Evolutionary conservation across 2,888 invertebrate genomes (phyloP).

Genomic region (Chrysopilus asiliformis): DNA sequence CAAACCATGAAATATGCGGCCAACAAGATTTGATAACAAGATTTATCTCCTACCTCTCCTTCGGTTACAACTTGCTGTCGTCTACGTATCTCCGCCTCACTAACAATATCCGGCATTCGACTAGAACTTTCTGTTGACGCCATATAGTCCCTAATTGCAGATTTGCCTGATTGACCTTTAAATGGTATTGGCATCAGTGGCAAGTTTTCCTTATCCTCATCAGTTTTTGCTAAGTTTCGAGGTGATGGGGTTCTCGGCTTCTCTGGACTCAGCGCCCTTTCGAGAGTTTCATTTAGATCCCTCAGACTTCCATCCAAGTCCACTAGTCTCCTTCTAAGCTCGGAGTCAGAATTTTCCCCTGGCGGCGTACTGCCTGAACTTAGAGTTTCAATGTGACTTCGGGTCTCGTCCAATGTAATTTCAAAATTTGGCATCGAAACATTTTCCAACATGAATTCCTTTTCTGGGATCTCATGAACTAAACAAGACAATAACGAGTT

Average conservation of each 20-base stretch:
- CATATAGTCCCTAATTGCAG: too few relatives aligned
- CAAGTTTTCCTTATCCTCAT: not conserved
- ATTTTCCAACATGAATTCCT: constrained; percentile 19
- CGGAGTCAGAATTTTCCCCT: constrained; percentile 8
- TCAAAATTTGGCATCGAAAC: constrained; percentile 24
- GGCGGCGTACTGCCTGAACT: not conserved
- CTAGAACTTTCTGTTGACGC: constrained; percentile 1
- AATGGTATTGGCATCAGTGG: not conserved
- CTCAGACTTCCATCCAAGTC: constrained; percentile 19
- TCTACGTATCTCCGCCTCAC: constrained; percentile 47
- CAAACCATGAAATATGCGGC: not conserved
- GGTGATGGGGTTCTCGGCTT: constrained; percentile 3
- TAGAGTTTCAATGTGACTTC: not conserved
- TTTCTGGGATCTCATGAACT: too few relatives aligned
- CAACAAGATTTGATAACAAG: not conserved
- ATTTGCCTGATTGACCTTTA: too few relatives aligned
- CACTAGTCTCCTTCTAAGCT: constrained; percentile 20
- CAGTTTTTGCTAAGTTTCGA: not conserved
- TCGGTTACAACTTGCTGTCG: constrained; percentile 49
- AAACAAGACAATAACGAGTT: too few relatives aligned
- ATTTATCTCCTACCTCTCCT: constrained; percentile 39
- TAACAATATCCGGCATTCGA: constrained; percentile 31
- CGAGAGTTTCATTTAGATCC: constrained; percentile 17
- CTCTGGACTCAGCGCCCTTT: constrained; percentile 16
- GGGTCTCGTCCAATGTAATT: constrained; percentile 16